Evolutionary conservation across 2,888 invertebrate genomes (phyloP).

Genomic region (Exocentrus adspersus): DNA sequence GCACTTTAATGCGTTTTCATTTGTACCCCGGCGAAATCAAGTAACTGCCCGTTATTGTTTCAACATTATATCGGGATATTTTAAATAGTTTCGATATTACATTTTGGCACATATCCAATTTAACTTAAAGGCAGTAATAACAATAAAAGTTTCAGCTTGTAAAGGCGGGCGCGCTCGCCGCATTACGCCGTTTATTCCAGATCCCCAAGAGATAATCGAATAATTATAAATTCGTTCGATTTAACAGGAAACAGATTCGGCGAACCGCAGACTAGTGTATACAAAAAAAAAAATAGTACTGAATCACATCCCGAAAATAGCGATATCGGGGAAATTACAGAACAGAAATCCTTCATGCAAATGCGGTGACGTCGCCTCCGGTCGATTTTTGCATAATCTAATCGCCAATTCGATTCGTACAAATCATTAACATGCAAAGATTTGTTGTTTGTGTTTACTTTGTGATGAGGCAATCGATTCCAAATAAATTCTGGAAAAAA

Average conservation of each 20-base stretch:
- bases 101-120: constrained; percentile 15
- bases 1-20: constrained; percentile 10
- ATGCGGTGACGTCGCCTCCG: not conserved
- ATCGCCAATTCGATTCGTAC: not conserved
- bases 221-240: constrained; percentile 25
- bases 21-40: constrained; percentile 2
- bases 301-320: constrained; percentile 36
- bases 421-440: constrained; percentile 7
- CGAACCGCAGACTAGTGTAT: constrained; percentile 45
- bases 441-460: no score
- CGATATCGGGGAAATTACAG: constrained; percentile 32
- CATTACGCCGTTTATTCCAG: constrained; percentile 13
- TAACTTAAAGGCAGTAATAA: constrained; percentile 10
- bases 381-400: constrained; percentile 11
- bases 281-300: constrained; percentile 30
- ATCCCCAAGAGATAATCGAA: constrained; percentile 19
- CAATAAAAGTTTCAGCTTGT: constrained; percentile 3
- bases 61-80: constrained; percentile 6
- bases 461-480: no score
- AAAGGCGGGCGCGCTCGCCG: not conserved
- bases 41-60: constrained; percentile 4
- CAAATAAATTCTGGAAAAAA: not conserved
- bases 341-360: constrained; percentile 17
- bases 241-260: constrained; percentile 45
- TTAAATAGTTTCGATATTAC: constrained; percentile 11